Percentiles rank a stretch among this genome's conserved stretches.
Evolutionary conservation across 2,113 vertebrate species (phyloP).

Genomic region (Prinia subflava): DNA sequence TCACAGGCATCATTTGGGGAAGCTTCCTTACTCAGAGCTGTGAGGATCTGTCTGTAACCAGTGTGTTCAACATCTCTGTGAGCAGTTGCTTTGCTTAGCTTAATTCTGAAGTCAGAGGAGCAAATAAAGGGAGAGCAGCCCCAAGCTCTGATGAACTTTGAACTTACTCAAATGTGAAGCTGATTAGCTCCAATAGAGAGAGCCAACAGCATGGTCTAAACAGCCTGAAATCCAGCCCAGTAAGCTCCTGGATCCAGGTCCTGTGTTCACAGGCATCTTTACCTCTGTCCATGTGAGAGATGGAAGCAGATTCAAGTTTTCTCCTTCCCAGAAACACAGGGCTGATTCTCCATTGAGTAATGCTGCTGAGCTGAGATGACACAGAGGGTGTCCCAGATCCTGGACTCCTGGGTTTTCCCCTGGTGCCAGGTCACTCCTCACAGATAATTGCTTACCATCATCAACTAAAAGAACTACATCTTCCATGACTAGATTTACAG

Average conservation of each 20-base stretch:
- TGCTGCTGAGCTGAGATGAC: not conserved
- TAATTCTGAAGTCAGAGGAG: slow-evolving; percentile 10
- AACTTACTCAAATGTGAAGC: slow-evolving; percentile 18
- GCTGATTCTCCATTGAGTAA: not conserved
- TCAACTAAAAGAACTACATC: not conserved
- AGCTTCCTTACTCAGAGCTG: not conserved
- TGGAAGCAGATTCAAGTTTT: not conserved
- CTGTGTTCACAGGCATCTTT: not conserved
- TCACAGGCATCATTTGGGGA: not conserved
- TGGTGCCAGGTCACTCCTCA: not conserved
- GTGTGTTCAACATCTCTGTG: not conserved
- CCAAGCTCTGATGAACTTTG: slow-evolving; percentile 32
- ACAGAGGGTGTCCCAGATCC: not conserved
- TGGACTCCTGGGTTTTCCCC: slow-evolving; percentile 39
- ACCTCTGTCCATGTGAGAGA: not conserved
- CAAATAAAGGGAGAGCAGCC: slow-evolving; percentile 39
- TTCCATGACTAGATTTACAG: slow-evolving; percentile 52
- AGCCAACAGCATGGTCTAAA: not conserved
- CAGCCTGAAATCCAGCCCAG: not conserved
- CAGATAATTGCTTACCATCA: slow-evolving; percentile 9
- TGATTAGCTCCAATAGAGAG: not conserved
- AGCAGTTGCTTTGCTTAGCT: not conserved
- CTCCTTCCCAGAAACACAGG: not conserved
- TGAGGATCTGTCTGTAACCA: not conserved
- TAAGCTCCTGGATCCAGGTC: not conserved